Base-by-base conservation (phyloP, 1,140 invertebrate species). In the Pogonus chalceus region DNA sequence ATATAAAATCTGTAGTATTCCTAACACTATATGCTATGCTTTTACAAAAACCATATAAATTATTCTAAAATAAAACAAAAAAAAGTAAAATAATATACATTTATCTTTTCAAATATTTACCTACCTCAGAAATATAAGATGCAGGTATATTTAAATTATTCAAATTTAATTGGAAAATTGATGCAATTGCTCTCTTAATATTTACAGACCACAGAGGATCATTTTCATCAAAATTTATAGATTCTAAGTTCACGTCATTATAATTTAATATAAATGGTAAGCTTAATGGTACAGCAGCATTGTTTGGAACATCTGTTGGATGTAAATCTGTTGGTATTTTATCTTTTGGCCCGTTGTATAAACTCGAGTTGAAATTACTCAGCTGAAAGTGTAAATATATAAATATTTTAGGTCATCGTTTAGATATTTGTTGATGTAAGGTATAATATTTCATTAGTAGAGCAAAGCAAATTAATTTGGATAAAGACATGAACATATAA, bases 181-280 rank as follows among this genome's bases (percentile, higher is more conserved):
- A 75, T 10, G 78, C 77, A 20, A 85, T 74, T 2, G 79, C 81
- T 31, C 80, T 68, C 63, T 85, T 83, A 51, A 84, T 78, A 62
- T 85, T 85, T n/a, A 72, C 76, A 0, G 78, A 73, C 82, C 82
- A 85, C n/a, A 72, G 62, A 1, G 78, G 71, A 55, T 81, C 80
- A 21, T 61, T 58, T 56, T 73, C 74, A 43, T 18, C 18, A 3
- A 43, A 7, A 12, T 3, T 43, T 10, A 43, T 43, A 9, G 37
- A 12, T 43, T 43, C 37, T 10, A 43, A 7, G 4, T 43, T 9
- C 18, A 16, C 18, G 3, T 16, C 37, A 43, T 12, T 18, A 18
- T 43, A 43, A 18, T 43, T 43, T 9, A 43, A 10, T 18, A 43
- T 10, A 43, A 43, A 43, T 18, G 37, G 37, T 4, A 43, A 10